Conservation (phyloP, 1,140 invertebrate species). For the Macrocentrus cingulum region DNA sequence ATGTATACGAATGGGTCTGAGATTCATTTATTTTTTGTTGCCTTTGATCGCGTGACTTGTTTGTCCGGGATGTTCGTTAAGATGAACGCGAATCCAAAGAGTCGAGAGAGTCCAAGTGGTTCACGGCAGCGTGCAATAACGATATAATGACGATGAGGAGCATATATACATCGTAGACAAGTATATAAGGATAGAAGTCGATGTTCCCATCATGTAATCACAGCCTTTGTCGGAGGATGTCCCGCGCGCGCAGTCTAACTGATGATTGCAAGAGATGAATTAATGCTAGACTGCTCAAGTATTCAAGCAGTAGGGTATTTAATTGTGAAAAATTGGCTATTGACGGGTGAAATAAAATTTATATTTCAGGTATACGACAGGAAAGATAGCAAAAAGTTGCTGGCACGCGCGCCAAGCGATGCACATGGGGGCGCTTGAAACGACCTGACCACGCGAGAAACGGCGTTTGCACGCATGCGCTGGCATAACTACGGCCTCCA, state of each 20-base stretch:
- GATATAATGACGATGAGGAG: neutral
- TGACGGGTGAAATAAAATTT: too few species aligned
- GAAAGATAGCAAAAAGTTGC: too few species aligned
- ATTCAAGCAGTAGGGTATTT: too few species aligned
- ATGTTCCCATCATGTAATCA: too few species aligned
- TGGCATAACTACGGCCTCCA: neutral
- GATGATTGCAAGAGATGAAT: too few species aligned
- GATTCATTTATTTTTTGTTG: neutral
- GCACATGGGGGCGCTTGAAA: conserved; percentile 4
- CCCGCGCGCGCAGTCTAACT: too few species aligned
- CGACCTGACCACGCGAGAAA: neutral
- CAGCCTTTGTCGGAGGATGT: too few species aligned
- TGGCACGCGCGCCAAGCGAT: too few species aligned
- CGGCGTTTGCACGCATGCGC: neutral
- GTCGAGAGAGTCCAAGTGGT: conserved; percentile 2
- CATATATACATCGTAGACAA: neutral
- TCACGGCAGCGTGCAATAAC: neutral
- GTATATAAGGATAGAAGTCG: neutral
- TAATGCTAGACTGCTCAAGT: too few species aligned
- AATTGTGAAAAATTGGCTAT: too few species aligned
- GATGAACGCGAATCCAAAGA: neutral
- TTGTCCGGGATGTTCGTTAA: neutral
- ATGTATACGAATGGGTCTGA: neutral
- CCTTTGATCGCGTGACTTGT: conserved; percentile 14
- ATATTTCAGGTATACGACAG: too few species aligned